Conservation (phyloP, 2,888 invertebrate genomes). For the Leptopterna dolabrata region DNA sequence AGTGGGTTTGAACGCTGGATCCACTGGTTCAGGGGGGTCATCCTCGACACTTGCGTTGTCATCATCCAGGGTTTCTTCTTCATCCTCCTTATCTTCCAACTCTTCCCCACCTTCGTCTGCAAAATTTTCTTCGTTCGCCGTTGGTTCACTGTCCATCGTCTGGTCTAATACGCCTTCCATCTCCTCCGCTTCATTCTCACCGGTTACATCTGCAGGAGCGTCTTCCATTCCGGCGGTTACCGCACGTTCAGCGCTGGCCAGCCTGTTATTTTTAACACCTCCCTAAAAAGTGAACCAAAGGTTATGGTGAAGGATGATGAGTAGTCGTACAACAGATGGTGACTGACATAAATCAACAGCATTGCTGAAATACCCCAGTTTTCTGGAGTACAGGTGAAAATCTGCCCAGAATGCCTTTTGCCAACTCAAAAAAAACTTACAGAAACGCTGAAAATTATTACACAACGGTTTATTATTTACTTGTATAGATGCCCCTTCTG, state of each 20-base stretch:
- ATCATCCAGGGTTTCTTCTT: slow-evolving; percentile 51
- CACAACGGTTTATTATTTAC: too few relatives aligned
- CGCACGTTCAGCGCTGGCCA: background rate
- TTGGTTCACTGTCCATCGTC: background rate
- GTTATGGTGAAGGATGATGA: background rate
- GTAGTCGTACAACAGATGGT: too few relatives aligned
- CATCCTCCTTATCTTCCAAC: slow-evolving; percentile 24
- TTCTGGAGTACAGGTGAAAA: too few relatives aligned
- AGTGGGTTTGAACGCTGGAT: slow-evolving; percentile 73
- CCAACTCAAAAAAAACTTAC: too few relatives aligned
- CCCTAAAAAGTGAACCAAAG: background rate
- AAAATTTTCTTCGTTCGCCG: slow-evolving; percentile 66
- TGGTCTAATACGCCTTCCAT: background rate
- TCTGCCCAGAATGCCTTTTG: too few relatives aligned
- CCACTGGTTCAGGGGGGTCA: slow-evolving; percentile 70
- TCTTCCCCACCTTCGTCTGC: slow-evolving; percentile 62
- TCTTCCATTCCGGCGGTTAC: slow-evolving; percentile 24
- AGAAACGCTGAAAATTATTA: too few relatives aligned
- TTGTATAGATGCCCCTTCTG: too few relatives aligned
- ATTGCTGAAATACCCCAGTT: too few relatives aligned
- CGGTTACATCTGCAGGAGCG: background rate
- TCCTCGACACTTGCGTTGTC: slow-evolving; percentile 10
- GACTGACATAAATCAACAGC: too few relatives aligned
- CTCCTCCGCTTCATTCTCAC: slow-evolving; percentile 52
- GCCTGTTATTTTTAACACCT: background rate